Conservation (phyloP, 2,797 vertebrate genomes). For the Lophura swinhoii region DNA sequence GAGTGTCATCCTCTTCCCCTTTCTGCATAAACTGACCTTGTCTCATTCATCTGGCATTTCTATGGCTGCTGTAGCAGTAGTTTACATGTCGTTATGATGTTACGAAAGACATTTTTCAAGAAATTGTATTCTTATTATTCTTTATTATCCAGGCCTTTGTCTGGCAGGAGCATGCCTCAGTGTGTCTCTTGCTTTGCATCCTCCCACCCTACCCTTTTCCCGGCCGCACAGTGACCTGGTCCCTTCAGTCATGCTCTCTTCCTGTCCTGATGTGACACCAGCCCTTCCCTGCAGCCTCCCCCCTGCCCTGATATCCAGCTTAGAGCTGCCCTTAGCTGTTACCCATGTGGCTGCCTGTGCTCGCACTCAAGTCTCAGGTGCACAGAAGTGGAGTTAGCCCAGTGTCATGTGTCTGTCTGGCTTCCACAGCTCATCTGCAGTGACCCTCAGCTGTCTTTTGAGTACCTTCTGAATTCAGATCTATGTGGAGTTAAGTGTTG, state of each 20-base stretch:
- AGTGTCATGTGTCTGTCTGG: not conserved
- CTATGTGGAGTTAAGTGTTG: not conserved
- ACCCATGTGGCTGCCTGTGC: not conserved
- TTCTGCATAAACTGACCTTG: not conserved
- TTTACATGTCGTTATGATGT: not conserved
- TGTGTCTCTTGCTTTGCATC: not conserved
- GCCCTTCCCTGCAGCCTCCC: not conserved
- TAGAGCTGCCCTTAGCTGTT: not conserved
- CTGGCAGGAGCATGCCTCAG: accelerated
- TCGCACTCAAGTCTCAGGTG: not conserved
- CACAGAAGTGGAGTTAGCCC: not conserved
- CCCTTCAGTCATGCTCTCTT: not conserved
- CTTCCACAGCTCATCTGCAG: not conserved
- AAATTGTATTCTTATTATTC: no score
- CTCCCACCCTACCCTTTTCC: not conserved
- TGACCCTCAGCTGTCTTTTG: not conserved
- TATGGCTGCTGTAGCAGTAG: not conserved
- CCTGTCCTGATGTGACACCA: slow-evolving; percentile 30
- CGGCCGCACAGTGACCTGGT: not conserved
- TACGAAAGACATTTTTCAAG: not conserved
- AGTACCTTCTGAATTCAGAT: not conserved
- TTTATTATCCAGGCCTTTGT: not conserved
- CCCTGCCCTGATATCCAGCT: slow-evolving; percentile 20
- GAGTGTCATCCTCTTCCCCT: not conserved
- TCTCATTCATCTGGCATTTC: not conserved